phyloP scores from a whole-genome alignment of 2,888 invertebrate genomes.

The Neria commutata region DNA sequence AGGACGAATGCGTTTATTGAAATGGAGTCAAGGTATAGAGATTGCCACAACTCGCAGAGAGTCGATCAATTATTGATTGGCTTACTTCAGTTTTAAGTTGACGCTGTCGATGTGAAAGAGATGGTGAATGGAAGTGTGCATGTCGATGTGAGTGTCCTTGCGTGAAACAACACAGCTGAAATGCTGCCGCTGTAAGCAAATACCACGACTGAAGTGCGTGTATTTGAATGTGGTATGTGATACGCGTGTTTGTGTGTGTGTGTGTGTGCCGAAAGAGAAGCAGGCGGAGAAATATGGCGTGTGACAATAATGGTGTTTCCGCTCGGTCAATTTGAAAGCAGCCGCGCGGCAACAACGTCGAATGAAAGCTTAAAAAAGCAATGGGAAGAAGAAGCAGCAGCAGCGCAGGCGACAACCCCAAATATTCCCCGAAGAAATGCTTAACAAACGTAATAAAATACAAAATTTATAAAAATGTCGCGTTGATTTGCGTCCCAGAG shows the following conservation, averaged over 20 bases:
- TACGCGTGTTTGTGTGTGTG: too few species aligned
- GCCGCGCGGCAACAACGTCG: too few species aligned
- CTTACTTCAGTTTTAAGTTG: neutral
- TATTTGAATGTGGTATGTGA: too few species aligned
- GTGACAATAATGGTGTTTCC: slow-evolving; percentile 20
- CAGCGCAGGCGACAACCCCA: too few species aligned
- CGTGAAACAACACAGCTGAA: neutral
- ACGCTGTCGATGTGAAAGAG: too few species aligned
- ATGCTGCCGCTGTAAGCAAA: neutral
- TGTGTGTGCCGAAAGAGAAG: neutral
- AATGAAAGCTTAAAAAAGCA: neutral
- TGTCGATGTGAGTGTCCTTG: too few species aligned
- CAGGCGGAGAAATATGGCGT: slow-evolving; percentile 12
- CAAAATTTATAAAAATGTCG: slow-evolving; percentile 16
- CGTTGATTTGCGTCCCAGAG: slow-evolving; percentile 15
- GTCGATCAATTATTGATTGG: slow-evolving; percentile 10
- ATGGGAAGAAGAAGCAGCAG: neutral
- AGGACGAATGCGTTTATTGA: neutral
- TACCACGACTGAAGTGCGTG: neutral
- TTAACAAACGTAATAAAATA: neutral
- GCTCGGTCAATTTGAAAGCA: slow-evolving; percentile 13
- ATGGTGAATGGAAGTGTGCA: too few species aligned
- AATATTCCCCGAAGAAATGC: too few species aligned
- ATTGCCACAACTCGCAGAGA: slow-evolving; percentile 2
- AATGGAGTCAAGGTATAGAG: neutral